Percentiles rank a stretch among this genome's conserved stretches.
phyloP scores from a whole-genome alignment of 1,140 invertebrate species.

The Drosophila littoralis region DNA sequence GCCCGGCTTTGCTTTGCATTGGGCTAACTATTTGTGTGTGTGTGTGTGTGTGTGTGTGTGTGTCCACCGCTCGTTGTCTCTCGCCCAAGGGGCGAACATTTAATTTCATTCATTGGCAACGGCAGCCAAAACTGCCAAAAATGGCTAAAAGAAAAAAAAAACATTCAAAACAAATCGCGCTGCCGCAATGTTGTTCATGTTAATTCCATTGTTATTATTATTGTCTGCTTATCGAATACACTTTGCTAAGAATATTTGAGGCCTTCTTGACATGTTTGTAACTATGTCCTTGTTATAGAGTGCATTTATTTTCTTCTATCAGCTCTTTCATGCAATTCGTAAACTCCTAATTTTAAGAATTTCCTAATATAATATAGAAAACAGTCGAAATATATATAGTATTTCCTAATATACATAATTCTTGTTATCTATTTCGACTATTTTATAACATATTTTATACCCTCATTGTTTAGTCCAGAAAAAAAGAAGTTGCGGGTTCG shows the following conservation, averaged over 20 bases:
- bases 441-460: too few species aligned
- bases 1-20: conserved; percentile 40
- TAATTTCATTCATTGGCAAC: conserved; percentile 78
- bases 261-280: conserved; percentile 10
- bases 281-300: neutral
- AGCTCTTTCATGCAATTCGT: too few species aligned
- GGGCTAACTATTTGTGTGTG: conserved; percentile 42
- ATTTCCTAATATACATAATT: too few species aligned
- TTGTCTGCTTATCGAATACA: conserved; percentile 31
- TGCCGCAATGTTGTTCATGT: conserved; percentile 40
- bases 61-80: conserved; percentile 18
- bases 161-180: too few species aligned
- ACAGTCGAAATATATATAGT: too few species aligned
- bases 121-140: conserved; percentile 59
- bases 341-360: too few species aligned
- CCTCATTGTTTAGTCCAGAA: too few species aligned
- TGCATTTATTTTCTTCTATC: too few species aligned
- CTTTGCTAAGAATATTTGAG: conserved; percentile 1
- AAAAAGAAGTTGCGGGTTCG: too few species aligned
- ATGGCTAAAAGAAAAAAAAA: conserved; percentile 30
- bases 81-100: conserved; percentile 62
- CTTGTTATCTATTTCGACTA: too few species aligned
- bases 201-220: conserved; percentile 48
- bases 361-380: too few species aligned
- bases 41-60: conserved; percentile 10